Evolutionary conservation across 2,888 invertebrate genomes (phyloP), one percentile per base, ranked within the genome.

Genomic region (Teleiodes luculella): DNA sequence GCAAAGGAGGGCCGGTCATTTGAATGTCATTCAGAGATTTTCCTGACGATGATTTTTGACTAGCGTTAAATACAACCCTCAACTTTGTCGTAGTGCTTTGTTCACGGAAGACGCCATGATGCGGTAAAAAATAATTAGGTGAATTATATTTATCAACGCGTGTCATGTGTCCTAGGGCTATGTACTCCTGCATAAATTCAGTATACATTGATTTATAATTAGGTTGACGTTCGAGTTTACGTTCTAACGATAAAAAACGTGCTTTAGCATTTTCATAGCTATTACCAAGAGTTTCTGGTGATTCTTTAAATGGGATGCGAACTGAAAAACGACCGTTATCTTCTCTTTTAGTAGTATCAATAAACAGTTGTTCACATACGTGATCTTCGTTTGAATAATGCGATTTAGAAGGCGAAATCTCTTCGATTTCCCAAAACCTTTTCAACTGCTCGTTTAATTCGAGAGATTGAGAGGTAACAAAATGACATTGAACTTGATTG

Each of bases 21-120:
- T 68, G 65, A 5, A 65, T 56, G 6, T 69, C 60, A 52, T 68
- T 67, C 3, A 66, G 35, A 10, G 62, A 62, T 16, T 55, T 52
- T 7, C 57, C 58, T 8, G 11, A 20, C 3, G 60, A 49, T 4
- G 55, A 49, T 1, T 60, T 48, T 5, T 24, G 36, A 37, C 61
- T 59, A 0, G 58, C 60, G 45, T 61, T 52, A 30, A 60, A 63
- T 7, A 63, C 63, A 0, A 57, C 59, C 1, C 63, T 36, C 7
- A 60, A 41, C 46, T 62, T 62, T 6, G 50, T 50, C 14, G 52
- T 52, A n/a, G n/a, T 10, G 30, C 43, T 43, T 4, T 41, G 14
- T 20, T 48, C 53, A n/a, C 53, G 30, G 10, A 39, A 18, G 5
- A 48, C 53, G 5, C 53, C 48, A 33, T 53, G 53, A 41, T 53